phyloP scores from a whole-genome alignment of 2,797 vertebrate species.

The Alectoris magna region DNA sequence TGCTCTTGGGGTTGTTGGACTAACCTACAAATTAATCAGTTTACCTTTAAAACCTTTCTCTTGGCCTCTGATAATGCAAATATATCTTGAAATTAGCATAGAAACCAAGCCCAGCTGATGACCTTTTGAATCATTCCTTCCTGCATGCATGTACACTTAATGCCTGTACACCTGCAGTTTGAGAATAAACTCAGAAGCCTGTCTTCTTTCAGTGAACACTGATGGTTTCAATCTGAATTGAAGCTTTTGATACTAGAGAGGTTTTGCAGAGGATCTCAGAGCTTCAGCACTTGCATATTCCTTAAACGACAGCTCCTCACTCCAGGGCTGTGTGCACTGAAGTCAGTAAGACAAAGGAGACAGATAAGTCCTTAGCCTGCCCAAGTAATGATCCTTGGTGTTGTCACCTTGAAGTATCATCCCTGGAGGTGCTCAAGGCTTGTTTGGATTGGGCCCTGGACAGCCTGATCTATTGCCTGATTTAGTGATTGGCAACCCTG shows the following conservation, averaged over 20 bases:
- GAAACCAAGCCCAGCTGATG: neutral
- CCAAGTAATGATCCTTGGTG: neutral
- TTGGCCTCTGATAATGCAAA: neutral
- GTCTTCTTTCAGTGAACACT: neutral
- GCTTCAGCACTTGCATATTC: fast-evolving
- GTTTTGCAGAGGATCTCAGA: neutral
- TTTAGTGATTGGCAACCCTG: too few species aligned
- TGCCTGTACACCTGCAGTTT: neutral
- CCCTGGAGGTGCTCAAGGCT: too few species aligned
- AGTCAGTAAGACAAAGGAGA: neutral
- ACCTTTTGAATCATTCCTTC: neutral
- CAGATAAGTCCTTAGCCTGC: neutral
- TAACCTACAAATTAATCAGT: neutral
- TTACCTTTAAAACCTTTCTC: neutral
- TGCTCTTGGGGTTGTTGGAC: neutral
- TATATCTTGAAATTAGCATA: neutral
- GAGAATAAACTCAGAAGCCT: neutral
- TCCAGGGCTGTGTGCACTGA: neutral
- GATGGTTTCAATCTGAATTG: neutral
- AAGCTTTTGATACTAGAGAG: neutral
- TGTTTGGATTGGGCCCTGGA: too few species aligned
- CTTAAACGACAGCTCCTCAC: neutral
- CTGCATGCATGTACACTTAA: neutral
- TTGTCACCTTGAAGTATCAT: neutral
- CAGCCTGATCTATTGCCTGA: too few species aligned